Evolutionary conservation across 2,888 invertebrate genomes (phyloP).

Genomic region (Meganola albula): DNA sequence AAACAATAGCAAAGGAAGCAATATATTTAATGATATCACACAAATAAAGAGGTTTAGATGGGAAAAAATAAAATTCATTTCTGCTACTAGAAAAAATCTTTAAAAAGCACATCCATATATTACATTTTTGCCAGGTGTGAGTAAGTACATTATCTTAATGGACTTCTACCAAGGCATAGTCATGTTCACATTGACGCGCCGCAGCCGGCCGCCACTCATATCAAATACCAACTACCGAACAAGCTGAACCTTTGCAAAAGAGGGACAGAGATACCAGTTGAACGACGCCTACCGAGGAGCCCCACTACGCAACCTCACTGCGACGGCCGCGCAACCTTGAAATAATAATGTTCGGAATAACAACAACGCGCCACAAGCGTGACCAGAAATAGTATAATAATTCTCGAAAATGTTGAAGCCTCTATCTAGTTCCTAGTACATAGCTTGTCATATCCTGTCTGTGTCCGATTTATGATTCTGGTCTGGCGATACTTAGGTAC

Average conservation of each 20-base stretch:
- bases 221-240: conserved; percentile 68
- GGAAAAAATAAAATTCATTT: conserved; percentile 47
- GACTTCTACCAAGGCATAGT: conserved; percentile 55
- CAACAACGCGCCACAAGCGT: conserved; percentile 76
- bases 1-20: conserved; percentile 39
- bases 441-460: conserved; percentile 44
- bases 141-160: conserved; percentile 44
- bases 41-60: too few relatives aligned
- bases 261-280: conserved; percentile 69
- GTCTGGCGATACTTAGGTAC: too few relatives aligned
- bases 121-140: conserved; percentile 43
- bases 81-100: conserved; percentile 32
- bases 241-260: conserved; percentile 66
- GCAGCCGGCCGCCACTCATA: too few relatives aligned
- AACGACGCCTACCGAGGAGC: conserved; percentile 74
- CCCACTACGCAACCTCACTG: conserved; percentile 76
- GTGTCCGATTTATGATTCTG: conserved; percentile 32
- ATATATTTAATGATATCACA: too few relatives aligned
- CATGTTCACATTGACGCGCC: conserved; percentile 53
- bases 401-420: conserved; percentile 60
- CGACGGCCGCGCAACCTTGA: conserved; percentile 77
- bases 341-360: conserved; percentile 78
- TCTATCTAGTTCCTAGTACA: conserved; percentile 46
- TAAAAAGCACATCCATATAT: conserved; percentile 26
- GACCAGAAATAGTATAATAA: conserved; percentile 74